Conservation (phyloP, 2,797 vertebrate species). For the Brotula barbata region DNA sequence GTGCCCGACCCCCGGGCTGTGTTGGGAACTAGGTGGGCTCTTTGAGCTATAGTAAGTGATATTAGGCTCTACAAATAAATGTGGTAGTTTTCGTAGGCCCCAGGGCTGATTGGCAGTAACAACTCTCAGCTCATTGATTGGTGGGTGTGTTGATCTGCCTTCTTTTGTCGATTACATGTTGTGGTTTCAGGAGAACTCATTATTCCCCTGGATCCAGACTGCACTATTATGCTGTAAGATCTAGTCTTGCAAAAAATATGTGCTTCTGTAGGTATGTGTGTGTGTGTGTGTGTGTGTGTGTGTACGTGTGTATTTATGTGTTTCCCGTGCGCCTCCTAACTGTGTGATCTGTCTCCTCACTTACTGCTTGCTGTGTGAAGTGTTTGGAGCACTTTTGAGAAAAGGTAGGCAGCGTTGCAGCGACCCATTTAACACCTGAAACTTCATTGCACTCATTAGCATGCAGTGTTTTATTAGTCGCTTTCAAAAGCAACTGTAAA, state of each 20-base stretch:
- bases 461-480: constrained; percentile 50
- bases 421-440: constrained; percentile 54
- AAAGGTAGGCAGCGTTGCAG: constrained; percentile 79
- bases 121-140: constrained; percentile 42
- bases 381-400: constrained; percentile 83
- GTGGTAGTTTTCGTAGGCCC: not conserved
- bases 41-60: not conserved
- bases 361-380: constrained; percentile 81
- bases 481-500: constrained; percentile 15
- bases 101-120: constrained; percentile 28
- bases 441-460: constrained; percentile 51
- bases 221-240: constrained; percentile 80
- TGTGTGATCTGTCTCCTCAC: constrained; percentile 76
- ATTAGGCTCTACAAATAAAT: not conserved
- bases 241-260: constrained; percentile 80
- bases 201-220: constrained; percentile 72
- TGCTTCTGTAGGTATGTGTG: constrained; percentile 80
- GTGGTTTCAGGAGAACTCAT: constrained; percentile 72
- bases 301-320: constrained; percentile 68
- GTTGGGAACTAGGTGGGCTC: not conserved
- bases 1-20: not conserved
- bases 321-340: constrained; percentile 64
- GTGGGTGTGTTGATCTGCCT: constrained; percentile 32
- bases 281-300: constrained; percentile 16
- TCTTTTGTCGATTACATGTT: constrained; percentile 61